A percentile compares a stretch with the other conserved stretches of the same genome.
Conservation (phyloP, 2,888 invertebrate genomes). For the Tenodera sinensis region DNA sequence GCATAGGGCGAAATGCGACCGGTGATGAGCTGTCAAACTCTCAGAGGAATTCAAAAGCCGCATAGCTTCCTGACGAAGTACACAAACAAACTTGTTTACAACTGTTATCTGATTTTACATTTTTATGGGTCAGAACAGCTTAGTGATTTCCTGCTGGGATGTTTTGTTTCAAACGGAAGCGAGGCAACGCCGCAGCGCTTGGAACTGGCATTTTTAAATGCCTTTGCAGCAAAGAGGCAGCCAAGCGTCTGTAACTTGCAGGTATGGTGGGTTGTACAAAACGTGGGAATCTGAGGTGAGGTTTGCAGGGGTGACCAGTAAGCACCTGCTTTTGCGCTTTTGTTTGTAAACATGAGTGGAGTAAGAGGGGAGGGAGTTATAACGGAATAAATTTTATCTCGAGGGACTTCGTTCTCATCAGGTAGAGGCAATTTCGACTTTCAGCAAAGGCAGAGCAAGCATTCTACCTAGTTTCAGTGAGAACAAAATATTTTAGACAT, state of each 20-base stretch:
- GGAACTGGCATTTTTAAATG: not conserved
- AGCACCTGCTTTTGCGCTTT: not conserved
- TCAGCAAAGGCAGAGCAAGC: too few relatives aligned
- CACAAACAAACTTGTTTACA: too few relatives aligned
- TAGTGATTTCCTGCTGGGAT: not conserved
- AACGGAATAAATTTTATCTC: not conserved
- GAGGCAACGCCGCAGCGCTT: not conserved
- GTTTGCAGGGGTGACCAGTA: not conserved
- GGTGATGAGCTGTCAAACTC: too few relatives aligned
- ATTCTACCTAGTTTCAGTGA: too few relatives aligned
- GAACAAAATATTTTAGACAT: too few relatives aligned
- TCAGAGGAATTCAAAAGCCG: too few relatives aligned
- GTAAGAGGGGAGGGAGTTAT: not conserved
- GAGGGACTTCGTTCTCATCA: too few relatives aligned
- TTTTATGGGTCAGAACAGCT: not conserved
- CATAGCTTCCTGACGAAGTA: too few relatives aligned
- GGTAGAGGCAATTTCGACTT: too few relatives aligned
- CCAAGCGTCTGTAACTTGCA: not conserved
- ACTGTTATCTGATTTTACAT: too few relatives aligned
- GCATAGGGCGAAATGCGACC: too few relatives aligned
- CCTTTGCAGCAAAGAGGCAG: not conserved
- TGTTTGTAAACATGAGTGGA: not conserved
- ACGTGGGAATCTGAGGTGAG: not conserved
- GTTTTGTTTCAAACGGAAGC: not conserved
- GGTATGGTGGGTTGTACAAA: not conserved